Conservation (phyloP, 2,113 vertebrate species). For the Zingel zingel region DNA sequence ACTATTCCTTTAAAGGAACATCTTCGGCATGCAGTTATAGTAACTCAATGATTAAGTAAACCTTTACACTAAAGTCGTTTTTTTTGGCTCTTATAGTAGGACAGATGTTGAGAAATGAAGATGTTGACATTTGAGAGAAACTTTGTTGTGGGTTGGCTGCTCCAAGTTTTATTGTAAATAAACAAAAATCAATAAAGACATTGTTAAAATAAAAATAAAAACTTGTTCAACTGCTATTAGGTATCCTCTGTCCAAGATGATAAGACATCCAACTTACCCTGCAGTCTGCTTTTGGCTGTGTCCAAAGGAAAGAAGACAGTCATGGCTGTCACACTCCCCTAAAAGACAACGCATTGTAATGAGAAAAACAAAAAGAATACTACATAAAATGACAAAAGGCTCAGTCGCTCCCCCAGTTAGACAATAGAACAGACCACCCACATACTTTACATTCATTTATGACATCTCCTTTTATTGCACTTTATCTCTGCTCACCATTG, state of each 20-base stretch:
- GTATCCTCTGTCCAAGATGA: conserved; percentile 2
- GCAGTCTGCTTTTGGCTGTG: conserved; percentile 87
- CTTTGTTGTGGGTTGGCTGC: too few species aligned
- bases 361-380: background rate
- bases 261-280: conserved; percentile 78
- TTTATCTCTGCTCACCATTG: conserved; percentile 76
- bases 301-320: conserved; percentile 87
- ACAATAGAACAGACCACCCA: too few species aligned
- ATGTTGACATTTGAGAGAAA: too few species aligned
- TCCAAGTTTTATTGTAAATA: too few species aligned
- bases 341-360: conserved; percentile 1
- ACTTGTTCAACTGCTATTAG: conserved; percentile 14
- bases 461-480: background rate
- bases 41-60: background rate
- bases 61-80: background rate
- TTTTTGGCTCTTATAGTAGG: too few species aligned
- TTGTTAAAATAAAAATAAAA: background rate
- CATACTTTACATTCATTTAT: background rate
- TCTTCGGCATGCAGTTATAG: background rate
- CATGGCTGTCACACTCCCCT: conserved; percentile 88
- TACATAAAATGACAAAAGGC: background rate
- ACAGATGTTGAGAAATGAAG: too few species aligned
- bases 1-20: background rate
- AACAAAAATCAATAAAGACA: too few species aligned
- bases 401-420: too few species aligned